phyloP scores from a whole-genome alignment of 2,113 vertebrate genomes.

The Coptodon rendalli region DNA sequence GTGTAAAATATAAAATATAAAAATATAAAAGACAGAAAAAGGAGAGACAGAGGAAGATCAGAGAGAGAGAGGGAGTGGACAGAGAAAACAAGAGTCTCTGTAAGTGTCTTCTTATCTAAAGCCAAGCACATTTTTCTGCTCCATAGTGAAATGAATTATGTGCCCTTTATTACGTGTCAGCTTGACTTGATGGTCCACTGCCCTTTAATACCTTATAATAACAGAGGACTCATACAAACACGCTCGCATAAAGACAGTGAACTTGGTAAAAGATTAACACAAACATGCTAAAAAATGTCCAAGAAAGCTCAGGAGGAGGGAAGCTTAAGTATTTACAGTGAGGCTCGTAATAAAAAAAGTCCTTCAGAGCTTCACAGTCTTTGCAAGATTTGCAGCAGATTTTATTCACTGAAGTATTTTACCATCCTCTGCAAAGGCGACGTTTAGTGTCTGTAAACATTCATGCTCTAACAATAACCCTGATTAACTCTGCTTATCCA shows the following conservation, averaged over 20 bases:
- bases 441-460: neutral
- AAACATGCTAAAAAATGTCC: neutral
- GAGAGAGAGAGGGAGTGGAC: neutral
- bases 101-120: conserved; percentile 14
- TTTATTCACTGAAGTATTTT: neutral
- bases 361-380: neutral
- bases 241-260: neutral
- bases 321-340: neutral
- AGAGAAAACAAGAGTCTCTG: neutral
- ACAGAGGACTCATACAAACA: neutral
- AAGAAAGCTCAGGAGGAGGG: neutral
- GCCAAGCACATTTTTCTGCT: neutral
- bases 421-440: rapidly evolving
- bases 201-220: neutral
- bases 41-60: neutral
- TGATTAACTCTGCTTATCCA: neutral
- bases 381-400: neutral
- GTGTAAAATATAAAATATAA: too few species aligned
- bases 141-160: conserved; percentile 36
- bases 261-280: neutral
- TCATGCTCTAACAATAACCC: neutral
- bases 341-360: neutral
- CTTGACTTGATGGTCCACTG: neutral
- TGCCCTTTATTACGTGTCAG: neutral
- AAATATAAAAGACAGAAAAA: neutral